phyloP scores from a whole-genome alignment of 2,113 vertebrate species.

The Haemorhous mexicanus region DNA sequence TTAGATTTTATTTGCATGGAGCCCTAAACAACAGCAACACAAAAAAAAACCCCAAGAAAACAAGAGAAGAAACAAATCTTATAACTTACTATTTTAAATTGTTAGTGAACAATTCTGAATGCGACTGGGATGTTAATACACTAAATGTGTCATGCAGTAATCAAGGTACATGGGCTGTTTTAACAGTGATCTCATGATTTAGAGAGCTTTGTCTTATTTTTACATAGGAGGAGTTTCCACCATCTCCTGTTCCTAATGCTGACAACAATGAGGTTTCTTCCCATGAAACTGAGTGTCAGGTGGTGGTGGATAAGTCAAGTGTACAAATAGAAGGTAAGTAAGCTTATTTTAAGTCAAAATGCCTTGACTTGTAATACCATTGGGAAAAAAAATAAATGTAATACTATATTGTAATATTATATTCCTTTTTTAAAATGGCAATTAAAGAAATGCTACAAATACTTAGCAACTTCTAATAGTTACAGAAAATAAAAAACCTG shows the following conservation, averaged over 20 bases:
- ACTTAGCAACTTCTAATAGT: neutral
- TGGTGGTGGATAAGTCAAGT: neutral
- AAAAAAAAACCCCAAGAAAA: neutral
- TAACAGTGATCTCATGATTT: neutral
- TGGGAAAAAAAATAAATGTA: neutral
- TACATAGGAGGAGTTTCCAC: neutral
- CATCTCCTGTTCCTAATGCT: neutral
- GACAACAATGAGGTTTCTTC: slow-evolving; percentile 7
- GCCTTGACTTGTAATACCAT: neutral
- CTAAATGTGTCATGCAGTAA: neutral
- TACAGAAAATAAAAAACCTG: neutral
- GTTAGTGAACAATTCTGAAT: neutral
- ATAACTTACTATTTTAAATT: neutral
- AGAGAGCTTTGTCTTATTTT: neutral
- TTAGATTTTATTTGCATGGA: neutral
- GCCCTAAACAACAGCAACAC: neutral
- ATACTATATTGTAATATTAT: neutral
- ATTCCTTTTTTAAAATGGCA: neutral
- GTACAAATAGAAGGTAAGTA: slow-evolving; percentile 56
- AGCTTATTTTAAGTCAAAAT: neutral
- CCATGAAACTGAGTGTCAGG: neutral
- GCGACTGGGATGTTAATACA: neutral
- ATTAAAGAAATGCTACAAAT: neutral
- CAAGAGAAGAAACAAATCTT: neutral
- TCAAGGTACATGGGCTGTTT: neutral